Percentiles rank a stretch among this genome's conserved stretches.
These are phyloP conservation scores for Spheniscus humboldti DNA, from an alignment of 2,797 vertebrate genomes.

Conservation along the genomic window DNA sequence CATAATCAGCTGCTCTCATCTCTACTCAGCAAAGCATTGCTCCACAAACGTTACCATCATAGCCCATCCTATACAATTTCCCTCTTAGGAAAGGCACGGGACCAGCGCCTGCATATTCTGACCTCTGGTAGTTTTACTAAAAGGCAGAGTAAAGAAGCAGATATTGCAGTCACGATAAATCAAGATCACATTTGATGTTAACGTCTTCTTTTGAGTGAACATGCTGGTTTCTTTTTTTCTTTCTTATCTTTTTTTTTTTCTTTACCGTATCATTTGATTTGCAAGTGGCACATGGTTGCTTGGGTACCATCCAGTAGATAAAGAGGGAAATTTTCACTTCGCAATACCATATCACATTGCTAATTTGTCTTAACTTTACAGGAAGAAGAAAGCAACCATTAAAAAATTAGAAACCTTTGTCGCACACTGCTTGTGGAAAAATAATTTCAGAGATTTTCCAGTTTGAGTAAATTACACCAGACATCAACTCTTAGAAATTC, in stretches of 20 bases:
- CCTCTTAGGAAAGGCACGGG: background rate
- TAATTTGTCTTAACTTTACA: background rate
- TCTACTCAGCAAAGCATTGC: background rate
- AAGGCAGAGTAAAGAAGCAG: background rate
- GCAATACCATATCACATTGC: background rate
- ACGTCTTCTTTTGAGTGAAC: background rate
- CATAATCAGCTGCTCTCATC: background rate
- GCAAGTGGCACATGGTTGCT: background rate
- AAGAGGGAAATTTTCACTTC: background rate
- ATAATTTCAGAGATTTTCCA: conserved; percentile 9
- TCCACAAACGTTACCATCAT: background rate
- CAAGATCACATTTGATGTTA: background rate
- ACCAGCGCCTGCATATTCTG: background rate
- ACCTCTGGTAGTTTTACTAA: background rate
- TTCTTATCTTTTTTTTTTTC: background rate
- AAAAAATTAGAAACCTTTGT: background rate
- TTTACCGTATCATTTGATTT: background rate
- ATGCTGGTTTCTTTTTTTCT: too few relatives aligned
- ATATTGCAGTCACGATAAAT: background rate
- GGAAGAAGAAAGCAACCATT: background rate
- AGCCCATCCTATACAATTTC: background rate
- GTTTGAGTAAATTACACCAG: conserved; percentile 20
- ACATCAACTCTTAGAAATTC: background rate
- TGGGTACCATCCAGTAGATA: background rate
- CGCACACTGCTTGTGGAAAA: conserved; percentile 11